Evolutionary conservation across 2,797 vertebrate species (phyloP), one percentile per base, ranked within the genome.

Genomic region (Bradypus variegatus): DNA sequence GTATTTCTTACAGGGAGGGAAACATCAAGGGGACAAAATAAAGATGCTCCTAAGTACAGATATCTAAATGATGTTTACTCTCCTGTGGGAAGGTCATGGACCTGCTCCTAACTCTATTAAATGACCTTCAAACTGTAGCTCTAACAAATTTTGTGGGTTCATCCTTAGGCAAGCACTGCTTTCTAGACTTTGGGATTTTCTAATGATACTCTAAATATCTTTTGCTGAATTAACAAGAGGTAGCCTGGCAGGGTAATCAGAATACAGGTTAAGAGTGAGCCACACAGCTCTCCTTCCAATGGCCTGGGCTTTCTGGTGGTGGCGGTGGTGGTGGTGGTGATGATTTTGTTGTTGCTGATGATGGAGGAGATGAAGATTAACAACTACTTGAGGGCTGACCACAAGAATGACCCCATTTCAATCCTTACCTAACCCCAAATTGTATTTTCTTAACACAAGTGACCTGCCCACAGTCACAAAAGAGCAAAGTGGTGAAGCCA

Each of bases 331-430:
- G 36, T 6, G 27, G 10, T 1, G 23, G 25, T 12, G 41, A 23
- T 45, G 33, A 1, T 6, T 76, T 0, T 10, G 36, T 31, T 1
- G 1, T 5, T 11, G 1, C 3, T 9, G 33, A 6, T 6, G 5
- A 19, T 4, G 41, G 60, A 9, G 9, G 58, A 8, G 3, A 21
- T 18, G 58, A n/a, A 7, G 1, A 4, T 1, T 9, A 8, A 41
- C 27, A 18, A 16, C 65, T 8, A 9, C 5, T 21, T 11, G 70
- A 23, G 36, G 2, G 0, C 8, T 31, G 2, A 21, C 15, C 14
- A 2, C 3, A 6, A 48, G 29, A 48, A 18, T 5, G 48, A 9
- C 33, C 53, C 73, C n/a, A 2, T 48, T 7, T 12, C 11, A 33
- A 18, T 4, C 58, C 41, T n/a, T 15, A n/a, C 19, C 29, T 31